Evolutionary conservation across 2,113 vertebrate genomes (phyloP), one percentile per base, ranked within the genome.

Genomic region (Brachyhypopomus occidentalis): DNA sequence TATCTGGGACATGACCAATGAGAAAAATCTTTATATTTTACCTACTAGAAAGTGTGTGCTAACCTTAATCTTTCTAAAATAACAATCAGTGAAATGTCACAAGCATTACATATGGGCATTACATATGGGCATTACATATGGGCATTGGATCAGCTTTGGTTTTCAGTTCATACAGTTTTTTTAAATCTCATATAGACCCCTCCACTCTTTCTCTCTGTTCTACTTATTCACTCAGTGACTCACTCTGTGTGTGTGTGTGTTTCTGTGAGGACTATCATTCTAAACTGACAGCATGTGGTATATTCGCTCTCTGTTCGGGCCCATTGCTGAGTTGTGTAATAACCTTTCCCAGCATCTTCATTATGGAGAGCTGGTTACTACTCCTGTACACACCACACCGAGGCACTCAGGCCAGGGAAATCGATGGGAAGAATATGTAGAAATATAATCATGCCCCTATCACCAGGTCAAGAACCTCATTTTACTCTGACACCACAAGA

Each of bases 401-500:
- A 14, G 12, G 11, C 9, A 66, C 48, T 92, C 94, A 94, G 94
- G 95, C 96, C 45, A 95, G 96, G 91, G 95, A 97, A 96, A 97
- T 97, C 95, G 94, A 96, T 95, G 94, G 93, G 95, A 93, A 91
- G 95, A 97, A 97, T 95, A 95, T 95, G 94, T 95, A 96, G 95
- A 95, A 95, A 96, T 96, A 95, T 96, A 98, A 95, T 95, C 96
- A 96, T 95, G 96, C 96, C 95, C 97, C 97, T 96, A 95, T 97
- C 94, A 94, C 94, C 89, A 92, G 97, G 98, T 98, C 97, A 98
- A 95, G 96, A 97, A 98, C 96, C 96, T 99, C 97, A 99, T 99
- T 98, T 97, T 96, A 96, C 94, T 96, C 94, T 96, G 96, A 98
- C 95, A 98, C 95, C 92, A 74, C 38, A 25, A 70, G 94, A 93